These are phyloP conservation scores for Mycalesis mineus DNA, from an alignment of 2,888 invertebrate genomes.

Conservation along the genomic window DNA sequence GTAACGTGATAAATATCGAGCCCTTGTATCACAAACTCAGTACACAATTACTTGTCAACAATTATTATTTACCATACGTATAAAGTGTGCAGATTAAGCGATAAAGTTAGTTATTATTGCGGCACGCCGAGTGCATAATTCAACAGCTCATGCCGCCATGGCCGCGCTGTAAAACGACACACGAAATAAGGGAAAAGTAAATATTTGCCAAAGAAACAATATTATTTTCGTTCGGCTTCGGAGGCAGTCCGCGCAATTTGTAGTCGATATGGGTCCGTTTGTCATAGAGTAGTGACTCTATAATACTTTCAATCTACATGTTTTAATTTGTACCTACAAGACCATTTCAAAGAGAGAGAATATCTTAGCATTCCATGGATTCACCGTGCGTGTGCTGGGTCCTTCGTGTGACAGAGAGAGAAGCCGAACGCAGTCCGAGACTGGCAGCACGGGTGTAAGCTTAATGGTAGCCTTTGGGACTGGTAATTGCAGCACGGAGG, in stretches of 20 bases:
- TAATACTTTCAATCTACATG: neutral
- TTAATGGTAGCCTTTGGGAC: too few relatives aligned
- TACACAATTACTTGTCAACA: conserved; percentile 4
- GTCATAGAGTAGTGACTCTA: conserved; percentile 42
- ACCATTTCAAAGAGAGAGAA: neutral
- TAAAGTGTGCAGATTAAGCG: conserved; percentile 15
- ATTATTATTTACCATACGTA: conserved; percentile 9
- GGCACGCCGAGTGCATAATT: conserved; percentile 20
- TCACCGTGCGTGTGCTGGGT: too few relatives aligned
- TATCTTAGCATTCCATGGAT: too few relatives aligned
- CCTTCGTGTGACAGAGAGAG: too few relatives aligned
- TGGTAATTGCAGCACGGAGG: too few relatives aligned
- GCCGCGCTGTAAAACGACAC: conserved; percentile 46
- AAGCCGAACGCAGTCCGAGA: too few relatives aligned
- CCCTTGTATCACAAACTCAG: neutral
- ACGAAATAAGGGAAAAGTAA: conserved; percentile 61
- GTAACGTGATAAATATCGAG: too few relatives aligned
- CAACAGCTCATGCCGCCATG: conserved; percentile 2
- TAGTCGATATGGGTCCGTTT: conserved; percentile 69
- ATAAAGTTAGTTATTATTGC: conserved; percentile 22
- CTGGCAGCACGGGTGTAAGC: too few relatives aligned
- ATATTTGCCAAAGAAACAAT: conserved; percentile 76
- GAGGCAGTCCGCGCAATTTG: conserved; percentile 63
- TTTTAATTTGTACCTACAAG: conserved; percentile 3
- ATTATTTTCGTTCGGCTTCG: conserved; percentile 69